Evolutionary conservation across 2,113 vertebrate species (phyloP), one percentile per base, ranked within the genome.

Genomic region (Apeltes quadracus): DNA sequence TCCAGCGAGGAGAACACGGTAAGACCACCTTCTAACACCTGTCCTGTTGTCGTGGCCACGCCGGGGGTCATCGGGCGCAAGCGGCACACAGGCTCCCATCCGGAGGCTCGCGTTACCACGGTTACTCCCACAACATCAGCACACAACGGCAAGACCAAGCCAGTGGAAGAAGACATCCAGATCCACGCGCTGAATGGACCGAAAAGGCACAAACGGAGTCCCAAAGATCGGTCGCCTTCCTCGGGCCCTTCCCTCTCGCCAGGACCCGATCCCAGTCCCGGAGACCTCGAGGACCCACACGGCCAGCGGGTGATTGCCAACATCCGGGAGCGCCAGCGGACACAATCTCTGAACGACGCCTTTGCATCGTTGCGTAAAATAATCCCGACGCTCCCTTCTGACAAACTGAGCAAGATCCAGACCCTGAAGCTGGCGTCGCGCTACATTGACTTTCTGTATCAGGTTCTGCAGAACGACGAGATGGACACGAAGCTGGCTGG

Each of bases 351-450:
- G 36, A 97, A 97, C 3, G 96, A 97, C 1, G 96, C 96, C 70
- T 97, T 97, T 3, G 93, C 96, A 1, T 96, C 95, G 0, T 87
- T 97, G 69, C 89, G 96, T 20, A 95, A 96, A 38, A 97, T 97
- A 78, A 96, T 97, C 87, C 96, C 96, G 14, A 97, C 96, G 0
- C 91, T 97, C 66, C 96, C 96, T 10, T 96, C 96, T 0, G 96
- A 97, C 91, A 97, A 97, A 85, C 93, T 97, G 27, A 97, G 96
- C 91, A 97, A 97, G 91, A 97, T 97, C 85, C 96, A 97, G 86
- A 97, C 95, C 22, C 94, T 97, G 2, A 96, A 96, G 72, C 11
- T 97, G 89, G 96, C 96, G 0, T 95, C 96, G 0, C 94, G 96
- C 7, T 97, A 97, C 92, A 97, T 97, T 34, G 95, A 97, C 86